phyloP scores from a whole-genome alignment of 2,797 vertebrate genomes.

The Menidia menidia region DNA sequence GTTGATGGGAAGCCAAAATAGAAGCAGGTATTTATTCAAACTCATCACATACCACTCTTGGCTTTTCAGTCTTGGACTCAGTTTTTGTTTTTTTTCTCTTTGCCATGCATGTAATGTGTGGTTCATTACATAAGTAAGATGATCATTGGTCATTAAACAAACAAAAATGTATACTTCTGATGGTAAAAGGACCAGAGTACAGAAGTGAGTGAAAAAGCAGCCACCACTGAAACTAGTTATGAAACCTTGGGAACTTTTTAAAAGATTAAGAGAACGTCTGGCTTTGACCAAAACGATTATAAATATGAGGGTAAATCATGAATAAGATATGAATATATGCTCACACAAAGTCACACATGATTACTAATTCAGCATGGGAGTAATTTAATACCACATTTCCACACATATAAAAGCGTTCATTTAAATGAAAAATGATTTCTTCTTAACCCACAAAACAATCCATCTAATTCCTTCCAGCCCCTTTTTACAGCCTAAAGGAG shows the following conservation, averaged over 20 bases:
- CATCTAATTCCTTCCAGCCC: slow-evolving; percentile 42
- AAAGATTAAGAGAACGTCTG: neutral
- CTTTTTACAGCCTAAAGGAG: slow-evolving; percentile 52
- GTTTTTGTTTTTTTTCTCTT: no score
- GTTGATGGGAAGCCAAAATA: neutral
- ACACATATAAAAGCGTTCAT: slow-evolving; percentile 37
- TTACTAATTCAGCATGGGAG: slow-evolving; percentile 24
- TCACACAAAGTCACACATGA: slow-evolving; percentile 6
- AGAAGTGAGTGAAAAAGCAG: neutral
- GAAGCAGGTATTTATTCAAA: no score
- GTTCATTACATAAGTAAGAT: no score
- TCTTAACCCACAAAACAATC: slow-evolving; percentile 33
- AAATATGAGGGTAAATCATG: no score
- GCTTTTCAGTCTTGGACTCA: no score
- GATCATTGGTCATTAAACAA: no score
- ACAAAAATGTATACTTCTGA: no score
- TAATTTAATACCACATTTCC: neutral
- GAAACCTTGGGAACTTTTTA: neutral
- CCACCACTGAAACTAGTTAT: neutral
- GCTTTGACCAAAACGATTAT: no score
- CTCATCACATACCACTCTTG: no score
- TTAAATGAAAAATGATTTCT: slow-evolving; percentile 38
- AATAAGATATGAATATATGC: neutral
- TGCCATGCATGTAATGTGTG: no score
- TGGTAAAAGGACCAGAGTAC: no score